phyloP scores from a whole-genome alignment of 64 coral and sea anemone genomes.

The Orbicella faveolata region DNA sequence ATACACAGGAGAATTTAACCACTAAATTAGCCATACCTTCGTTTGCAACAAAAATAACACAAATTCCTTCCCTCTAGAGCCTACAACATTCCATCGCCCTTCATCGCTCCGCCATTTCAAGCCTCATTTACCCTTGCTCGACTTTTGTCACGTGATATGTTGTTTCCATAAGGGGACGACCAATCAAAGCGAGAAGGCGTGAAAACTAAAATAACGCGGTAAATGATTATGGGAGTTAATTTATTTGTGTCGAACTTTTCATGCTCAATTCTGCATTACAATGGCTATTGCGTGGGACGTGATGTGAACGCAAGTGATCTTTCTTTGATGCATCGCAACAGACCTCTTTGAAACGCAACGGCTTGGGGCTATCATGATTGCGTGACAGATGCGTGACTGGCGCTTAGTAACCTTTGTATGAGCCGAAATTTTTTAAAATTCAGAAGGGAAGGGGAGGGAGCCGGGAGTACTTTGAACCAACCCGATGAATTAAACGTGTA shows the following conservation, averaged over 20 bases:
- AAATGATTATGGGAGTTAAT: not conserved
- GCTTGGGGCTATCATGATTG: too few relatives aligned
- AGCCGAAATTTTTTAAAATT: too few relatives aligned
- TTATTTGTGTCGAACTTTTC: not conserved
- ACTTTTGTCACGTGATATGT: constrained; percentile 19
- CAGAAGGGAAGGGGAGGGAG: too few relatives aligned
- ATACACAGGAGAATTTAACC: not conserved
- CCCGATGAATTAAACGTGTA: too few relatives aligned
- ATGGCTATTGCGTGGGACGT: too few relatives aligned
- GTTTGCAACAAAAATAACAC: not conserved
- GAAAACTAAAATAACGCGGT: not conserved
- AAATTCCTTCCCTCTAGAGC: constrained; percentile 6
- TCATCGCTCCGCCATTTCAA: constrained; percentile 12
- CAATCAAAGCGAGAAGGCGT: not conserved
- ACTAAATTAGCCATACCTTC: constrained; percentile 4
- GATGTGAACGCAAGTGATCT: too few relatives aligned
- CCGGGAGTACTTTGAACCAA: too few relatives aligned
- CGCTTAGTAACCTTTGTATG: too few relatives aligned
- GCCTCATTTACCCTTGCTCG: not conserved
- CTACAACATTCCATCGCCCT: not conserved
- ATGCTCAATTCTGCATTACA: too few relatives aligned
- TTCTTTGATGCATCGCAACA: too few relatives aligned
- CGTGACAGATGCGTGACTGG: too few relatives aligned
- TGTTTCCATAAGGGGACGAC: not conserved
- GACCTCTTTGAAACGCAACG: too few relatives aligned